Evolutionary conservation across 2,888 invertebrate species (phyloP).

Genomic region (Ectemnius continuus): DNA sequence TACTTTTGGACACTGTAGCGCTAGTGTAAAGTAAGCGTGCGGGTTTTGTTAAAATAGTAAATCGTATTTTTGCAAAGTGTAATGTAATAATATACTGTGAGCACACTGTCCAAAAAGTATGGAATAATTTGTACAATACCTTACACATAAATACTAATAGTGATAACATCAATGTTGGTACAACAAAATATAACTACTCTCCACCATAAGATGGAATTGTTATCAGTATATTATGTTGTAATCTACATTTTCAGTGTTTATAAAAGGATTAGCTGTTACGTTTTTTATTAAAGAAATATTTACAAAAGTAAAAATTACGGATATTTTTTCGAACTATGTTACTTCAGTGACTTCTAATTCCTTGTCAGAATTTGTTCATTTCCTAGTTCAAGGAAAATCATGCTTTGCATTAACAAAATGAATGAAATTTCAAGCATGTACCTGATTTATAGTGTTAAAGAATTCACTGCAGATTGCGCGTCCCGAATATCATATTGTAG

Average conservation of each 20-base stretch:
- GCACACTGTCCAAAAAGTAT: constrained; percentile 75
- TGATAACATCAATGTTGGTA: constrained; percentile 74
- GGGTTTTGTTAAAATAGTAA: constrained; percentile 68
- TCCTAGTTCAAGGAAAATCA: constrained; percentile 49
- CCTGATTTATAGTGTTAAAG: constrained; percentile 73
- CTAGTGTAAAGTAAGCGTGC: constrained; percentile 63
- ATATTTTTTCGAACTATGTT: constrained; percentile 68
- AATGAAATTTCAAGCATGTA: constrained; percentile 64
- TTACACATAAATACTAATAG: constrained; percentile 68
- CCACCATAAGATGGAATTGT: constrained; percentile 72
- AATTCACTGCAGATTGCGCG: constrained; percentile 60
- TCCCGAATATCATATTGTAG: constrained; percentile 56
- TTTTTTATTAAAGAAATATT: constrained; percentile 72
- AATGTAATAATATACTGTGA: constrained; percentile 63
- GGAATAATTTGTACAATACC: constrained; percentile 75
- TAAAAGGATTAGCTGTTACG: constrained; percentile 72
- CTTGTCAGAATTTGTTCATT: constrained; percentile 57
- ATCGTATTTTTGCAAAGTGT: constrained; percentile 72
- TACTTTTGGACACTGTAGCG: constrained; percentile 75
- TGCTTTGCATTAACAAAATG: constrained; percentile 53
- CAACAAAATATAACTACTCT: constrained; percentile 73
- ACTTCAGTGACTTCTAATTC: constrained; percentile 64
- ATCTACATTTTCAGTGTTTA: constrained; percentile 75
- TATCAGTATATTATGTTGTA: constrained; percentile 74
- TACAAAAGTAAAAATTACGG: constrained; percentile 65